Conservation (phyloP, 2,113 vertebrate genomes). For the Promerops cafer region DNA sequence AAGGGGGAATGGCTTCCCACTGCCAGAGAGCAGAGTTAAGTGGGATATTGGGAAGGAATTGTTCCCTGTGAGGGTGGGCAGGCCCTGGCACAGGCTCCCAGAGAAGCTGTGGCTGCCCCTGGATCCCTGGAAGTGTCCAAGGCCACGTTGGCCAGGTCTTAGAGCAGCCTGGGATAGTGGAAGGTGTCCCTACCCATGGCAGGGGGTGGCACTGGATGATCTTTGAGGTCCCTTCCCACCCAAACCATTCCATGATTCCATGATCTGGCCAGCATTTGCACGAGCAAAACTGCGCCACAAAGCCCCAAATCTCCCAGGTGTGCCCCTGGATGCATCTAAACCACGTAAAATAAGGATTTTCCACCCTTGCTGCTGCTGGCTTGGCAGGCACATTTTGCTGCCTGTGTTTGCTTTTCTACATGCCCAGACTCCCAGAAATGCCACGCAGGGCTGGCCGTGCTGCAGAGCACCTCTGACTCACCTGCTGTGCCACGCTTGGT, state of each 20-base stretch:
- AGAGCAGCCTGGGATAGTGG: fast-evolving
- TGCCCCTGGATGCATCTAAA: neutral
- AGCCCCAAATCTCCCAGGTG: neutral
- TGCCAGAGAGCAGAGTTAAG: neutral
- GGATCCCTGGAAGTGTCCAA: neutral
- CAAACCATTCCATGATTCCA: neutral
- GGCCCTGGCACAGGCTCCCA: neutral
- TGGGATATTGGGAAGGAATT: neutral
- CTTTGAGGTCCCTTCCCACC: neutral
- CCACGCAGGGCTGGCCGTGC: fast-evolving
- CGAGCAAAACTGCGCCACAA: fast-evolving
- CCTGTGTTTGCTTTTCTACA: neutral
- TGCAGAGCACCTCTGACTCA: neutral
- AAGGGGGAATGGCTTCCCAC: neutral
- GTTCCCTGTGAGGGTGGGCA: fast-evolving
- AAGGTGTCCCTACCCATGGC: neutral
- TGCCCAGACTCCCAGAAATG: neutral
- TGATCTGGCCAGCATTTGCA: fast-evolving
- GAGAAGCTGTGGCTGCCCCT: neutral
- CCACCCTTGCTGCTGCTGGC: neutral
- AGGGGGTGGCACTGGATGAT: neutral
- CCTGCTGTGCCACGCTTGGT: neutral
- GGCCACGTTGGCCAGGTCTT: fast-evolving
- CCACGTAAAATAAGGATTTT: fast-evolving
- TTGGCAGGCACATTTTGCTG: neutral